These are phyloP conservation scores for Stegodyphus mimosarum DNA, from an alignment of 1,140 invertebrate species.

Conservation along the genomic window DNA sequence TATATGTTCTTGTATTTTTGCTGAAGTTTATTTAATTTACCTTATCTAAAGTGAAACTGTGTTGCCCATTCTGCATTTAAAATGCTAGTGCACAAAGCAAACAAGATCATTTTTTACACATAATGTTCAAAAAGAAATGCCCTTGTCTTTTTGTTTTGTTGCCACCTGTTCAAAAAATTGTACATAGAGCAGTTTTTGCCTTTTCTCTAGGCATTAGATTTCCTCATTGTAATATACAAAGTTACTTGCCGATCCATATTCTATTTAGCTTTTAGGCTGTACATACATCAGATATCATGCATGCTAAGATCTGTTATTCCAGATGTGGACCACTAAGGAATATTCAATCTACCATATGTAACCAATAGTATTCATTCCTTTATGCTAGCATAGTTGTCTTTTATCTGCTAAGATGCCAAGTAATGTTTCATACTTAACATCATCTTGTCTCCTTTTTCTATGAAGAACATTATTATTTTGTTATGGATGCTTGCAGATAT, in stretches of 20 bases:
- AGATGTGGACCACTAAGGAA: not conserved
- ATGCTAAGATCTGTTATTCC: constrained; percentile 12
- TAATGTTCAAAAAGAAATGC: not conserved
- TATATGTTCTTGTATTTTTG: not conserved
- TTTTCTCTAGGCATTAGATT: constrained; percentile 49
- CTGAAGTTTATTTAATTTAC: not conserved
- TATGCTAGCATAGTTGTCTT: too few species aligned
- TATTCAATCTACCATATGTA: constrained; percentile 15
- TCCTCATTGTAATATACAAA: constrained; percentile 58
- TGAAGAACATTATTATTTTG: too few species aligned
- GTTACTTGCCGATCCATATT: constrained; percentile 60
- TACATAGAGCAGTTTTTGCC: constrained; percentile 37
- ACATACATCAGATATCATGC: constrained; percentile 28
- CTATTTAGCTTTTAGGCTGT: constrained; percentile 40
- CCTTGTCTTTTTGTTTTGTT: not conserved
- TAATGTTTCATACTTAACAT: too few species aligned
- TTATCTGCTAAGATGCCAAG: too few species aligned
- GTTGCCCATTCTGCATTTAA: not conserved
- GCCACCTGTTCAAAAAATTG: constrained; percentile 17
- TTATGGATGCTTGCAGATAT: too few species aligned
- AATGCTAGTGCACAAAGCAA: not conserved
- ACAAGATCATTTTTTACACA: not conserved
- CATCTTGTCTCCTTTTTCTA: too few species aligned
- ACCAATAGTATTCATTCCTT: too few species aligned
- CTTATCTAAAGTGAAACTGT: not conserved